phyloP scores from a whole-genome alignment of 1,140 invertebrate species.

The Caenorhabditis brenneri region DNA sequence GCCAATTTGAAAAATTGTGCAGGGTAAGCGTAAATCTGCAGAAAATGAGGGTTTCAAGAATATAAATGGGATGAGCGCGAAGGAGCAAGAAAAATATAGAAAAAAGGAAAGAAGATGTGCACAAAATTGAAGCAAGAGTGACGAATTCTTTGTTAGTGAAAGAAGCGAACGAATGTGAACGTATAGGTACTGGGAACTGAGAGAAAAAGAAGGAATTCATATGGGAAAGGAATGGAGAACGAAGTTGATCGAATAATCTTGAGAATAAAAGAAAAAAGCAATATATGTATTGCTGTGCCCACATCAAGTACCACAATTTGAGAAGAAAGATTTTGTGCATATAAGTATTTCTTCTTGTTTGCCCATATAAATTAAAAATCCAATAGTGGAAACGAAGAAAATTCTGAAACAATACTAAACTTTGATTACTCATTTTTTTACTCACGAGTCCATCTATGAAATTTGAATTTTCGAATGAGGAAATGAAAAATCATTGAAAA shows the following conservation, averaged over 20 bases:
- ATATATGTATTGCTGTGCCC: not conserved
- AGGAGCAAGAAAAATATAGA: too few relatives aligned
- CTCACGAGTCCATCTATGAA: too few relatives aligned
- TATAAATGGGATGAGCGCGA: too few relatives aligned
- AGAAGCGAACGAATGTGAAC: too few relatives aligned
- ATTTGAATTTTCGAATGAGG: too few relatives aligned
- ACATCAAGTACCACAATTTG: not conserved
- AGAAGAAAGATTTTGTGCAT: not conserved
- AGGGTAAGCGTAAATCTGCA: not conserved
- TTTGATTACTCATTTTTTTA: too few relatives aligned
- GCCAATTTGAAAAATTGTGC: not conserved
- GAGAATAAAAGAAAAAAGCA: not conserved
- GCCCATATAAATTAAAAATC: not conserved
- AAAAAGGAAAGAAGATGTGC: too few relatives aligned
- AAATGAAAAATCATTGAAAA: not conserved
- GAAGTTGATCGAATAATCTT: not conserved
- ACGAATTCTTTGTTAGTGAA: too few relatives aligned
- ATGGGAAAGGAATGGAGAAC: not conserved
- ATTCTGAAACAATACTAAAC: too few relatives aligned
- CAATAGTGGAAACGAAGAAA: too few relatives aligned
- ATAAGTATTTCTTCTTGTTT: not conserved
- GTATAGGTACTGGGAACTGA: too few relatives aligned
- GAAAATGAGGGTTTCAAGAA: not conserved
- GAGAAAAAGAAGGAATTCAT: not conserved
- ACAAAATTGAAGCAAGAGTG: too few relatives aligned